phyloP scores from a whole-genome alignment of 1,140 invertebrate species.

The Drosophila murphyi region DNA sequence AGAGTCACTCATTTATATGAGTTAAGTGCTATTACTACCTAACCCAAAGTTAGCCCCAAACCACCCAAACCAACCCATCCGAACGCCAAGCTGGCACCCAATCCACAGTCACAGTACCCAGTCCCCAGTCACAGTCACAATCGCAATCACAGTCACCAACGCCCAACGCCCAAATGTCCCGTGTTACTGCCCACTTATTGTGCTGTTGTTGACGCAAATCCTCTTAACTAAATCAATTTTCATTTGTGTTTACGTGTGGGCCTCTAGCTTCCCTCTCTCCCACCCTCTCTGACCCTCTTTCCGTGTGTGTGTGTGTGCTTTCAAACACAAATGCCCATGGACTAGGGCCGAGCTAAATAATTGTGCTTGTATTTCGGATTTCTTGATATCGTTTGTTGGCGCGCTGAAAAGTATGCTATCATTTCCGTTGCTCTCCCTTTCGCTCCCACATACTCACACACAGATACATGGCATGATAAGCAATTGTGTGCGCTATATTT shows the following conservation, averaged over 20 bases:
- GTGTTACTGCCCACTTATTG: conserved; percentile 78
- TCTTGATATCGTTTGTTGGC: conserved; percentile 26
- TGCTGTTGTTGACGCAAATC: conserved; percentile 82
- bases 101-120: too few relatives aligned
- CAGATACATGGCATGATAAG: neutral
- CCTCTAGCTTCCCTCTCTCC: neutral
- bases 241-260: conserved; percentile 69
- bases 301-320: conserved; percentile 2
- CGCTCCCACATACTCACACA: neutral
- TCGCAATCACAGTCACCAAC: conserved; percentile 11
- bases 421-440: conserved; percentile 2
- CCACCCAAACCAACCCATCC: neutral
- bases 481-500: conserved; percentile 32
- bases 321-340: conserved; percentile 52
- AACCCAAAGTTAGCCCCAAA: neutral
- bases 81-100: too few relatives aligned
- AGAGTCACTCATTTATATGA: conserved; percentile 75
- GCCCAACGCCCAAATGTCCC: conserved; percentile 37
- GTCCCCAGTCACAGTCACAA: neutral
- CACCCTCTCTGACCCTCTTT: neutral
- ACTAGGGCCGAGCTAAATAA: conserved; percentile 57
- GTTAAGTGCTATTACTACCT: conserved; percentile 65
- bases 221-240: conserved; percentile 83
- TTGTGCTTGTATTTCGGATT: conserved; percentile 53
- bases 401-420: conserved; percentile 59